Evolutionary conservation across 2,888 invertebrate species (phyloP), one percentile per base, ranked within the genome.

Genomic region (Ligdia adustata): DNA sequence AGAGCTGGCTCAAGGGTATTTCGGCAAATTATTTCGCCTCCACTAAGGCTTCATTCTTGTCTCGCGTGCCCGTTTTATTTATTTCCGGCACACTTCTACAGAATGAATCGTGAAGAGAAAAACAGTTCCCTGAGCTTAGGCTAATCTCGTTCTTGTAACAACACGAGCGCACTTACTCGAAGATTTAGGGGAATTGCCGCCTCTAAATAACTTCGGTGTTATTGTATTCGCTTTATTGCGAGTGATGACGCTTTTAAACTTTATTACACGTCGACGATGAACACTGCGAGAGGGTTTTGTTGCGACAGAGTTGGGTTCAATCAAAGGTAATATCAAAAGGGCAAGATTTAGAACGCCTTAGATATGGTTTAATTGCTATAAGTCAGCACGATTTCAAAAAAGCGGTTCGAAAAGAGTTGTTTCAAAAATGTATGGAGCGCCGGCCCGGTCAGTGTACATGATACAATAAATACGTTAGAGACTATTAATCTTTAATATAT

Each of bases 121-220:
- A 78, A 79, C 79, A 77, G 76, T 75, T 79, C 71, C 65, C 71
- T 66, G 69, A 61, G 80, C 77, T 79, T 72, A 75, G 65, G 63
- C 67, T 79, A 78, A 81, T 78, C 77, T 75, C 63, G 60, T 66
- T 71, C 69, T 66, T 70, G 73, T 72, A 65, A 64, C 64, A 66
- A 74, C 70, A 77, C 58, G 66, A 69, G 70, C 71, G 68, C 75
- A 73, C 78, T 76, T 74, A 73, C 71, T 64, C 68, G 71, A 74
- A 75, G 79, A 75, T 79, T 79, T 72, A 62, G 49, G 57, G 54
- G 66, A 71, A 70, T 70, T 68, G 70, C 67, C 63, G 60, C 62
- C 57, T 63, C 60, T 59, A 64, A 66, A 66, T 63, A 69, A 66
- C 58, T 55, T 52, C 58, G 61, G 55, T 58, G 57, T 55, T 55